Evolutionary conservation across 2,888 invertebrate species (phyloP), one percentile per base, ranked within the genome.

Genomic region (Gymnosoma rotundatum): DNA sequence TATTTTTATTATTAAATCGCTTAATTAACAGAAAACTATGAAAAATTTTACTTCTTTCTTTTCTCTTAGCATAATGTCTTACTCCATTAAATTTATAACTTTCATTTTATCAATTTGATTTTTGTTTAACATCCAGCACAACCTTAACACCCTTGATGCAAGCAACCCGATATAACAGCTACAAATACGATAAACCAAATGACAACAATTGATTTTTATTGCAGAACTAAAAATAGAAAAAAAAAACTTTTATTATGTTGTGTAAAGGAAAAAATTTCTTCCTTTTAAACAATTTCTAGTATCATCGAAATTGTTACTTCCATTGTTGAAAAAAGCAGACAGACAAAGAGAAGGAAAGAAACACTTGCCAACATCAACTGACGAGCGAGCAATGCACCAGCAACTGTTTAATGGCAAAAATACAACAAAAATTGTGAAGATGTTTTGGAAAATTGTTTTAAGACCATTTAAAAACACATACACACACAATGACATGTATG

Each of bases 391-490:
- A 45, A 16, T 18, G 25, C 42, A 20, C 52, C 21, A 18, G 16
- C 32, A n/a, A 56, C 32, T 4, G 45, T 52, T 21, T 52, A 18
- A 42, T n/a, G 25, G 0, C 10, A 42, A n/a, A 52, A 32, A 61
- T 36, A 20, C 64, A 64, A 45, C 48, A 16, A 12, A 56, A 32
- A 18, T 20, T 38, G 5, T 7, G 56, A 42, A 45, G 25, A 56
- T 64, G 52, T 66, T 76, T 66, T 50, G 50, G 52, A 58, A 66
- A 76, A 76, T 82, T 58, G 42, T 76, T 66, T 76, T 72, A 36
- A 42, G 67, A 45, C 70, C 64, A 75, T 75, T 75, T 70, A 81
- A 81, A 66, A 67, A 70, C 63, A 45, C n/a, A 73, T 32, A 32
- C 14, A 48, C 14, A 38, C 21, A 60, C 18, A 16, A 14, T 20